Conservation (phyloP, 2,113 vertebrate species). For the Hirundichthys speculiger region DNA sequence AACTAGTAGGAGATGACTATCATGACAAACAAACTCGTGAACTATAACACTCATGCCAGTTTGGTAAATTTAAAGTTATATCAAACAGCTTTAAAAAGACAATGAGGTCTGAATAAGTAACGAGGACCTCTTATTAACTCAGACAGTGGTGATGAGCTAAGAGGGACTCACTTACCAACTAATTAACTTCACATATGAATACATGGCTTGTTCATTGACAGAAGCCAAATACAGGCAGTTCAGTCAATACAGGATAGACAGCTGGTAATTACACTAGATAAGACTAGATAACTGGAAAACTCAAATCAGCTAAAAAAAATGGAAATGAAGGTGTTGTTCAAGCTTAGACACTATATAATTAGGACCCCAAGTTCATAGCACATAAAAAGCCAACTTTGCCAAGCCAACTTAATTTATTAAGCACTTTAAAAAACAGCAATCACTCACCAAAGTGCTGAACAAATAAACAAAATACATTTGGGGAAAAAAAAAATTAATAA, state of each 20-base stretch:
- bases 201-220: slow-evolving; percentile 58
- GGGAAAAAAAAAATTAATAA: too few species aligned
- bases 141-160: slow-evolving; percentile 6
- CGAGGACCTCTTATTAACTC: background rate
- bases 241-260: slow-evolving; percentile 50
- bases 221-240: slow-evolving; percentile 15
- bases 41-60: background rate
- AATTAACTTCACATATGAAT: slow-evolving; percentile 60
- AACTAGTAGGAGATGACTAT: too few species aligned
- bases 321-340: slow-evolving; percentile 27
- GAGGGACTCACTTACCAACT: slow-evolving; percentile 27
- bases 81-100: slow-evolving; percentile 1
- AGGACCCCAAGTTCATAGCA: slow-evolving; percentile 1
- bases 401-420: too few species aligned
- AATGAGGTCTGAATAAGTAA: slow-evolving; percentile 21
- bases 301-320: slow-evolving; percentile 39
- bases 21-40: too few species aligned
- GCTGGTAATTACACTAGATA: slow-evolving; percentile 18
- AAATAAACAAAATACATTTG: too few species aligned
- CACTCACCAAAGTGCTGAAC: too few species aligned
- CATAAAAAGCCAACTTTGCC: background rate
- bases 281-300: slow-evolving; percentile 37
- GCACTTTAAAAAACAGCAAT: too few species aligned
- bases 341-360: slow-evolving; percentile 32
- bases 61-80: background rate